Evolutionary conservation across 2,797 vertebrate genomes (phyloP), one percentile per base, ranked within the genome.

Genomic region (Fistularia commersonii): DNA sequence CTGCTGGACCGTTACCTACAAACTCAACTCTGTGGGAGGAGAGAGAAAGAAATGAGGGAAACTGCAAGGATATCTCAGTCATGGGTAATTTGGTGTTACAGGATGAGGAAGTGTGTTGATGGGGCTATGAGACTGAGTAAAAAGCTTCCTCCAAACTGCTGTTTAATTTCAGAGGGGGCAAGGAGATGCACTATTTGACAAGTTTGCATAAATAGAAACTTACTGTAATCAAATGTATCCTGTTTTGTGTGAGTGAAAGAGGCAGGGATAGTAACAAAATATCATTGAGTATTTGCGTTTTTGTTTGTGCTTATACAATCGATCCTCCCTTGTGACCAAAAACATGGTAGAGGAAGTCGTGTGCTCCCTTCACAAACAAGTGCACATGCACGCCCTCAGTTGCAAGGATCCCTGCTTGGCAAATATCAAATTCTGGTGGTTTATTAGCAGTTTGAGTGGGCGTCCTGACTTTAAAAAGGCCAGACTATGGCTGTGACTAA

Each of bases 401-500:
- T 57, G 59, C 1, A 42, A 61, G 57, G 44, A 59, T 60, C 61
- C 77, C 77, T 54, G 66, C 67, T 8, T 58, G 74, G 77, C 41
- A 10, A 54, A 72, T 77, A 77, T 79, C 69, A 85, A 61, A 79
- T 75, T 69, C 66, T 66, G 60, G 58, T 32, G 59, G 70, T 82
- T 70, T 64, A 74, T 82, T 77, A 75, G 77, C 69, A 76, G 80
- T 76, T 73, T 34, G 77, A 77, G 81, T 83, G 82, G 66, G 79
- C 75, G 80, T 61, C 70, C 65, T 5, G 40, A 65, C 73, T 75
- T 77, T 76, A 76, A 78, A 88, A 84, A 87, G 82, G 81, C 79
- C 82, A 86, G 66, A 58, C 73, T 49, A 41, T 60, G 64, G 70
- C 57, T 77, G 75, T 79, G 82, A 87, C 77, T 81, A 77, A 87